A percentile compares a stretch with the other conserved stretches of the same genome.
These are phyloP conservation scores for Balaeniceps rex DNA, from an alignment of 2,113 vertebrate species.

Conservation along the genomic window DNA sequence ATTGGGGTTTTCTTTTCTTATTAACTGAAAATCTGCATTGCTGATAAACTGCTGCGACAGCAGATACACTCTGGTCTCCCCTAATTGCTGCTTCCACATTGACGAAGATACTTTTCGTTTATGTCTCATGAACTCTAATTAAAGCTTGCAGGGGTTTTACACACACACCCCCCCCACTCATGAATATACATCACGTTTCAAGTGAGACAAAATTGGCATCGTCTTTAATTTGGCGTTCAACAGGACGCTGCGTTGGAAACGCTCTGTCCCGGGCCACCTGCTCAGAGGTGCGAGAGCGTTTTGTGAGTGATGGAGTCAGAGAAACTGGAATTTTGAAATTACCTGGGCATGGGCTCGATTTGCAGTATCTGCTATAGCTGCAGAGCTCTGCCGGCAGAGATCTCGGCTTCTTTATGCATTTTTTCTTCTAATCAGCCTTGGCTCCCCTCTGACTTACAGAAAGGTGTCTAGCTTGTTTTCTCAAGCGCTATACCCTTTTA, in stretches of 20 bases:
- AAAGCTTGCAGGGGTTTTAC: neutral
- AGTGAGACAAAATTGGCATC: neutral
- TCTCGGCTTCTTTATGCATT: neutral
- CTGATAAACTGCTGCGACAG: neutral
- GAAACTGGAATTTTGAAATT: neutral
- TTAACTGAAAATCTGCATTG: slow-evolving; percentile 6
- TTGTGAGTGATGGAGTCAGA: neutral
- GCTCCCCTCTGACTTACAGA: neutral
- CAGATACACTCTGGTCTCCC: neutral
- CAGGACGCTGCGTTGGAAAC: neutral
- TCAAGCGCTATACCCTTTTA: neutral
- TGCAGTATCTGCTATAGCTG: neutral
- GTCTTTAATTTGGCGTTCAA: neutral
- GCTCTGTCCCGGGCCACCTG: neutral
- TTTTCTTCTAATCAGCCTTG: neutral
- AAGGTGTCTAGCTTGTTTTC: neutral
- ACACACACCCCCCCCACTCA: neutral
- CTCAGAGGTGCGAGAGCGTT: neutral
- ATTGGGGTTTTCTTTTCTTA: neutral
- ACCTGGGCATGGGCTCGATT: neutral
- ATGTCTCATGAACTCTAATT: slow-evolving; percentile 21
- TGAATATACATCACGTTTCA: neutral
- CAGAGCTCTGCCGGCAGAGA: neutral
- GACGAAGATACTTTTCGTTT: neutral
- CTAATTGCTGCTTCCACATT: slow-evolving; percentile 22